Conservation (phyloP, 1,140 invertebrate species). For the Lepeophtheirus salmonis region DNA sequence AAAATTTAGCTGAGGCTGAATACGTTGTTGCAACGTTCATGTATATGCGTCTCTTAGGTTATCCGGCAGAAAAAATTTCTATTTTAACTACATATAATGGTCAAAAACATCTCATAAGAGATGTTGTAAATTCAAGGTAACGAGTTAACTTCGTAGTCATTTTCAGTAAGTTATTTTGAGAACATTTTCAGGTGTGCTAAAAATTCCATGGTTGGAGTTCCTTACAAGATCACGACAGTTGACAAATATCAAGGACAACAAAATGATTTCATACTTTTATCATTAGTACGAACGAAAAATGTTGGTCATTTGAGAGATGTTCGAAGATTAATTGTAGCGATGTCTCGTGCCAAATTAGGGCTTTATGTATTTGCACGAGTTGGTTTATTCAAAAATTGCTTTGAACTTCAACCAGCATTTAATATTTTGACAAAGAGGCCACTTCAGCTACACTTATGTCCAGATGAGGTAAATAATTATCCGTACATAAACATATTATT, state of each 20-base stretch:
- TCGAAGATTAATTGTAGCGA: constrained; percentile 83
- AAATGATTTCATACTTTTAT: constrained; percentile 93
- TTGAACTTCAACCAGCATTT: constrained; percentile 85
- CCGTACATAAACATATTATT: neutral
- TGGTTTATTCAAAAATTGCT: constrained; percentile 82
- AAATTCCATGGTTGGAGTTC: constrained; percentile 88
- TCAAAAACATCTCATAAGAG: constrained; percentile 88
- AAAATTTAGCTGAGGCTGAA: constrained; percentile 97
- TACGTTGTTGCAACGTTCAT: constrained; percentile 94
- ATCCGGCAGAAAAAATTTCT: constrained; percentile 91
- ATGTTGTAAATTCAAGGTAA: constrained; percentile 69
- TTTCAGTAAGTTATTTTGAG: neutral
- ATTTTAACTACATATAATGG: constrained; percentile 99
- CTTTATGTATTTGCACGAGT: constrained; percentile 88
- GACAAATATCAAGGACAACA: constrained; percentile 99
- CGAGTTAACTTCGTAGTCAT: neutral
- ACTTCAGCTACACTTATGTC: constrained; percentile 48
- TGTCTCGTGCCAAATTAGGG: constrained; percentile 91
- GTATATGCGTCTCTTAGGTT: constrained; percentile 94
- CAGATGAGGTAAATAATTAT: constrained; percentile 33
- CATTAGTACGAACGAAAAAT: constrained; percentile 79
- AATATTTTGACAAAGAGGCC: constrained; percentile 55
- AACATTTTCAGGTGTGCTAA: constrained; percentile 47
- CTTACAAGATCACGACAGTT: constrained; percentile 83
- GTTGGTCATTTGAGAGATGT: constrained; percentile 94